Base-by-base conservation (phyloP, 2,888 invertebrate species). In the Amorpha juglandis region DNA sequence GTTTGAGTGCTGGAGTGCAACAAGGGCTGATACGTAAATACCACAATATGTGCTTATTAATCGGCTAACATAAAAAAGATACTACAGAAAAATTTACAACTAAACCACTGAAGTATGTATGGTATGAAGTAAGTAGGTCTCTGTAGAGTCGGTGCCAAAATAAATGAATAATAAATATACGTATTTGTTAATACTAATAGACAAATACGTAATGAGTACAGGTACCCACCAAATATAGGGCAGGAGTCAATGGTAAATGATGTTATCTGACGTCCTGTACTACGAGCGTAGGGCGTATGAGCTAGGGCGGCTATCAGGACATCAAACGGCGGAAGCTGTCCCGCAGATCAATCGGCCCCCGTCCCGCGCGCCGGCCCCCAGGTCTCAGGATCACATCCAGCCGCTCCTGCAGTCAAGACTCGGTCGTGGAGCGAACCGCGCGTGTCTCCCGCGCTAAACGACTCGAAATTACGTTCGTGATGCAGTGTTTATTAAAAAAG, bases 311-410 rank as follows among this genome's bases (percentile, higher is more conserved):
- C 77, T 84, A 84, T 82, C 88, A 88, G 86, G 84, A 85, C 83
- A 81, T 83, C 81, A 79, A 76, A 80, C 80, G 78, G 79, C 84
- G 88, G 88, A 88, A 83, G 80, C 78, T 71, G 76, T 71, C 71
- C 74, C 82, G 82, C 89, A 89, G 90, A 92, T 92, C 92, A 92
- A 92, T 92, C 90, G 86, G 80, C 79, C 78, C 75, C 79, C 82
- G 81, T 81, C 73, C 74, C 77, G 73, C 73, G 19, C 50, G 19
- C 19, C 50, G 8, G 16, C 70, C 70, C 70, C 74, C 71, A 73
- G 74, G 72, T 71, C 71, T 69, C 80, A 86, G 78, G 76, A 84
- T 84, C 85, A 83, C 82, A 76, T 38, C 38, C 55, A 35, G 35
- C 55, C 19, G 38, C 38, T 58, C 58, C 58, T 58, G 58, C 89